Evolutionary conservation across 30 jellyfish, hydroid and myxozoan species (phyloP).

Genomic region (Aurelia aurita complex sp. Pacific): DNA sequence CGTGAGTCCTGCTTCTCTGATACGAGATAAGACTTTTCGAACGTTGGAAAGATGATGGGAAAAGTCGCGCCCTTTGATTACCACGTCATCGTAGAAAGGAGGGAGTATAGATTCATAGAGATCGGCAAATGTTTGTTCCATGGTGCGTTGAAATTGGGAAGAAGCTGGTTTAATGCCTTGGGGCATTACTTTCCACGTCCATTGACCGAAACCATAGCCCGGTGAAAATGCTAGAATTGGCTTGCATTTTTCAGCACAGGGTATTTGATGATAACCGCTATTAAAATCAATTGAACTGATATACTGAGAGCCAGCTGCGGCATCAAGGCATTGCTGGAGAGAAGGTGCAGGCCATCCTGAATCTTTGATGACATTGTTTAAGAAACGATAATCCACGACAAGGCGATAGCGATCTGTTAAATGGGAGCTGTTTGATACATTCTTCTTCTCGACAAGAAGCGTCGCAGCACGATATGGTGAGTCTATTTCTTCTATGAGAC

Average conservation of each 20-base stretch:
- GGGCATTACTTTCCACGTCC: too few relatives aligned
- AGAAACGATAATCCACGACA: slow-evolving; percentile 51
- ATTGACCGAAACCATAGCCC: too few relatives aligned
- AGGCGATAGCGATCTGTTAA: slow-evolving; percentile 32
- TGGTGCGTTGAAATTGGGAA: too few relatives aligned
- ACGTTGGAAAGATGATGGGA: too few relatives aligned
- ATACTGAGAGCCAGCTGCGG: slow-evolving; percentile 32
- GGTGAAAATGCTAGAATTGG: neutral
- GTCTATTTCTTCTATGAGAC: slow-evolving; percentile 22
- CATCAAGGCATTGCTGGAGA: slow-evolving; percentile 48
- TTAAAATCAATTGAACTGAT: slow-evolving; percentile 30
- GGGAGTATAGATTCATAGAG: too few relatives aligned
- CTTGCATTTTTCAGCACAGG: slow-evolving; percentile 1
- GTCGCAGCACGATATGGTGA: slow-evolving; percentile 56
- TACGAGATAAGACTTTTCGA: neutral
- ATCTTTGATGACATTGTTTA: slow-evolving; percentile 36
- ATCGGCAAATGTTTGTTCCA: too few relatives aligned
- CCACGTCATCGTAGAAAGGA: too few relatives aligned
- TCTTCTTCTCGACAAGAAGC: slow-evolving; percentile 24
- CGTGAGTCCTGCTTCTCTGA: slow-evolving; percentile 19
- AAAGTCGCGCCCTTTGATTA: too few relatives aligned
- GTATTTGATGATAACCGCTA: slow-evolving; percentile 39
- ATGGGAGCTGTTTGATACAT: slow-evolving; percentile 34
- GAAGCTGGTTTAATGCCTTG: too few relatives aligned
- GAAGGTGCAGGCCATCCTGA: slow-evolving; percentile 65